Percentiles rank a stretch among this genome's conserved stretches.
These are phyloP conservation scores for Chrysemys picta DNA, from an alignment of 2,113 vertebrate genomes.

Conservation along the genomic window DNA sequence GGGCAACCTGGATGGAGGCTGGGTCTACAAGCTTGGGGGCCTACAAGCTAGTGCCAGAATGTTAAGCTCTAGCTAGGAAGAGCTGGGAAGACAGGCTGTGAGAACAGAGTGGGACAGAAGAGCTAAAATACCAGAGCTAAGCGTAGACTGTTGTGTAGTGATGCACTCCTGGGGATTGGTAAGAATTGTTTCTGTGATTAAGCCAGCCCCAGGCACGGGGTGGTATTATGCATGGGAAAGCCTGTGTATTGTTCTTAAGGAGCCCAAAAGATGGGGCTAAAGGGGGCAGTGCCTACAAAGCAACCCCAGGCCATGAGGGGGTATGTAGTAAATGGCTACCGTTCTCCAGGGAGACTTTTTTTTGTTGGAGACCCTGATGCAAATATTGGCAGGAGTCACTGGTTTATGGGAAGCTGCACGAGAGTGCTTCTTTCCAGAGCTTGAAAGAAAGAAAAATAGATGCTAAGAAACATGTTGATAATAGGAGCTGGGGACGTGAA, in stretches of 20 bases:
- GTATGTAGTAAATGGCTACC: neutral
- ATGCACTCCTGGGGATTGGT: neutral
- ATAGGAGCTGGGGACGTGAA: neutral
- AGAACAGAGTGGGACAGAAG: no score
- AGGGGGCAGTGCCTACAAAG: neutral
- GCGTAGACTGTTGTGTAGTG: no score
- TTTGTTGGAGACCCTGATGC: constrained; percentile 10
- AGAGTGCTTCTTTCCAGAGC: constrained; percentile 22
- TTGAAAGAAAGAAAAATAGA: constrained; percentile 43
- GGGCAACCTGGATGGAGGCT: no score
- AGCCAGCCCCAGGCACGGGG: neutral
- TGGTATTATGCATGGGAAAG: no score
- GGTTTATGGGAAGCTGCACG: constrained; percentile 8
- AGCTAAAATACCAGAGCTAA: neutral
- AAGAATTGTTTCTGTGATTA: neutral
- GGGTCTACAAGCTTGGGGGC: no score
- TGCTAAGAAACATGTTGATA: constrained; percentile 32
- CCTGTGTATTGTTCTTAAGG: neutral
- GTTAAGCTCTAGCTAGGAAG: neutral
- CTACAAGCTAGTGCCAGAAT: neutral
- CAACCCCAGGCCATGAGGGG: neutral
- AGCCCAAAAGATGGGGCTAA: neutral
- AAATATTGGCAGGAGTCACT: constrained; percentile 45
- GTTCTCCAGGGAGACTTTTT: neutral
- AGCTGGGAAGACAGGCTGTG: neutral